Conservation (phyloP, 1,140 invertebrate genomes). For the Nylanderia fulva region DNA sequence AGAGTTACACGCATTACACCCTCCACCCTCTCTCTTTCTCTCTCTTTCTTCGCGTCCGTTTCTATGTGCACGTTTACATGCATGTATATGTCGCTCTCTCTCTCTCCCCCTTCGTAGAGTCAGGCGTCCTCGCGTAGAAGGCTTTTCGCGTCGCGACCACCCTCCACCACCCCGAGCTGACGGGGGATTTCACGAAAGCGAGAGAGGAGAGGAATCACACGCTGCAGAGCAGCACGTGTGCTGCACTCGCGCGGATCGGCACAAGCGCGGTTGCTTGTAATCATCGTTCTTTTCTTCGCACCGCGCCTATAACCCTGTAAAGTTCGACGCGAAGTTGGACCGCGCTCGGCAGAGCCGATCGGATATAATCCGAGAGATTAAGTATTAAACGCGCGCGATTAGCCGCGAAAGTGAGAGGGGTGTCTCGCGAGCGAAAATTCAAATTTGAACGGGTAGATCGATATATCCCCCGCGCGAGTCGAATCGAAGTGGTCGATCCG, state of each 20-base stretch:
- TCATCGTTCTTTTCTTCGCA: not conserved
- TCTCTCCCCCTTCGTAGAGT: slow-evolving; percentile 18
- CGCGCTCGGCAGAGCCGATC: slow-evolving; percentile 3
- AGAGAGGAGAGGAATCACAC: slow-evolving; percentile 73
- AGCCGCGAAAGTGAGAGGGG: slow-evolving; percentile 5
- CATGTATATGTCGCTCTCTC: not conserved
- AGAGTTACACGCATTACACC: too few species aligned
- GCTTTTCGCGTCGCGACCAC: slow-evolving; percentile 24
- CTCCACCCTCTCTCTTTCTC: not conserved
- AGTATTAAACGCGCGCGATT: not conserved
- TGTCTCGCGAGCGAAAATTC: not conserved
- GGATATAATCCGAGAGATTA: not conserved
- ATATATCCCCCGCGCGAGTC: not conserved
- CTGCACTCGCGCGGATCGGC: slow-evolving; percentile 72
- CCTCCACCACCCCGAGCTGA: slow-evolving; percentile 32
- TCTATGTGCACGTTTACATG: too few species aligned
- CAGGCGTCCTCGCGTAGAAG: slow-evolving; percentile 20
- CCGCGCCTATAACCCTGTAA: not conserved
- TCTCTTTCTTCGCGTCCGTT: not conserved
- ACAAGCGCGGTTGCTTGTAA: slow-evolving; percentile 34
- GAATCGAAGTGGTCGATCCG: slow-evolving; percentile 43
- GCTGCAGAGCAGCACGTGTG: slow-evolving; percentile 75
- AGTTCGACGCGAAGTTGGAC: not conserved
- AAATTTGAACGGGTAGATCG: not conserved
- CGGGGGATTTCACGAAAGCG: slow-evolving; percentile 59